These are phyloP conservation scores for Pseudachorutes palmiensis DNA, from an alignment of 1,140 invertebrate genomes.

Conservation along the genomic window DNA sequence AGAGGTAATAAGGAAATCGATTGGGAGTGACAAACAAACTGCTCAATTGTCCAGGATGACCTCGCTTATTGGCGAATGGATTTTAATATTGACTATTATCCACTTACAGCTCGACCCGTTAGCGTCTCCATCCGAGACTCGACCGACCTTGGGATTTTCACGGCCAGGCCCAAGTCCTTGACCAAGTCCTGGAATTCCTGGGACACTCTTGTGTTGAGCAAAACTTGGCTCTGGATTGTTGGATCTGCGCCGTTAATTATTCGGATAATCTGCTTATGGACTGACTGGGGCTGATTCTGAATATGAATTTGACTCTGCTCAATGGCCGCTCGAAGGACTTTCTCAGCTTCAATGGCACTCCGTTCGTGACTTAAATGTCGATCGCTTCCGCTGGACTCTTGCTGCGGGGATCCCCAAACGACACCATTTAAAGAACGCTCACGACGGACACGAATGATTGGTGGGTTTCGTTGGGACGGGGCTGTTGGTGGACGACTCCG, in stretches of 20 bases:
- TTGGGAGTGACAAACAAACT: background rate
- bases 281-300: conserved; percentile 38
- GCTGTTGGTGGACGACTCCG: conserved; percentile 13
- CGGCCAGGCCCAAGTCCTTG: conserved; percentile 80
- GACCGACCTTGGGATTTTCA: conserved; percentile 62
- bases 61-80: no score
- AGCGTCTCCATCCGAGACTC: conserved; percentile 83
- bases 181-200: conserved; percentile 93
- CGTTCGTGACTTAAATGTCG: background rate
- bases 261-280: conserved; percentile 66
- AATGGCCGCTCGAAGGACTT: background rate
- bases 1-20: background rate
- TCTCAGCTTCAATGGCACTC: conserved; percentile 4
- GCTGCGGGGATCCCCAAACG: conserved; percentile 20
- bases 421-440: conserved; percentile 25
- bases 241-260: conserved; percentile 88
- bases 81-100: background rate
- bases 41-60: no score
- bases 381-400: conserved; percentile 8
- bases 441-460: conserved; percentile 18
- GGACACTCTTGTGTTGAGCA: conserved; percentile 81
- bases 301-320: background rate
- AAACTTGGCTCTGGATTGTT: conserved; percentile 78
- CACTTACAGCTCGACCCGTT: conserved; percentile 72
- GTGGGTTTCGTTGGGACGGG: conserved; percentile 22